Evolutionary conservation across 1,140 invertebrate species (phyloP).

Genomic region (Drosophila pruinosa): DNA sequence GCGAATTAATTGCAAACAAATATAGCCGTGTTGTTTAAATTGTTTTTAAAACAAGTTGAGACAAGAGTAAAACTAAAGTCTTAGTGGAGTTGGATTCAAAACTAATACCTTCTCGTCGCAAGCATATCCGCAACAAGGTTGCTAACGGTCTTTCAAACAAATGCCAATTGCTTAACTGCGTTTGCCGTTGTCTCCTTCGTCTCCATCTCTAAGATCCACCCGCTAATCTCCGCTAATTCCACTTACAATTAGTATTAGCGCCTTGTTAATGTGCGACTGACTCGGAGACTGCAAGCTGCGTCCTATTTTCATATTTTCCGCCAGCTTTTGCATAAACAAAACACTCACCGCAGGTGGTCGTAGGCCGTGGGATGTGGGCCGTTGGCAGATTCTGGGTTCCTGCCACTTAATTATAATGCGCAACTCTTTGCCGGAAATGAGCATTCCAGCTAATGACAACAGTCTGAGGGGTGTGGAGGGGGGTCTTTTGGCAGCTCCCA

Average conservation of each 20-base stretch:
- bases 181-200: not conserved
- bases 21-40: not conserved
- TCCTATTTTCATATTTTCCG: slow-evolving; percentile 73
- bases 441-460: slow-evolving; percentile 75
- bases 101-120: slow-evolving; percentile 23
- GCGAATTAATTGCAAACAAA: slow-evolving; percentile 8
- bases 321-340: slow-evolving; percentile 72
- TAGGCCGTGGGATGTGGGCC: not conserved
- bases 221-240: slow-evolving; percentile 77
- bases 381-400: slow-evolving; percentile 5
- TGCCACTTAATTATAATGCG: slow-evolving; percentile 78
- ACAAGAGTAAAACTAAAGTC: slow-evolving; percentile 11
- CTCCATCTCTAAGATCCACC: slow-evolving; percentile 42
- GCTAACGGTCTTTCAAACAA: slow-evolving; percentile 59
- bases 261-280: slow-evolving; percentile 58
- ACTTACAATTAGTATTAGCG: slow-evolving; percentile 82
- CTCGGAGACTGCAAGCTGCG: slow-evolving; percentile 27
- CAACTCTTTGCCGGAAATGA: slow-evolving; percentile 80
- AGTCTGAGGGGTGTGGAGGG: not conserved
- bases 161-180: slow-evolving; percentile 37
- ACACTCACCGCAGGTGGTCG: slow-evolving; percentile 47
- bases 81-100: not conserved
- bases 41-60: not conserved
- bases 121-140: slow-evolving; percentile 56
- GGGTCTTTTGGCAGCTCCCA: not conserved